Evolutionary conservation across 2,113 vertebrate species (phyloP), one percentile per base, ranked within the genome.

Genomic region (Nycticebus coucang): DNA sequence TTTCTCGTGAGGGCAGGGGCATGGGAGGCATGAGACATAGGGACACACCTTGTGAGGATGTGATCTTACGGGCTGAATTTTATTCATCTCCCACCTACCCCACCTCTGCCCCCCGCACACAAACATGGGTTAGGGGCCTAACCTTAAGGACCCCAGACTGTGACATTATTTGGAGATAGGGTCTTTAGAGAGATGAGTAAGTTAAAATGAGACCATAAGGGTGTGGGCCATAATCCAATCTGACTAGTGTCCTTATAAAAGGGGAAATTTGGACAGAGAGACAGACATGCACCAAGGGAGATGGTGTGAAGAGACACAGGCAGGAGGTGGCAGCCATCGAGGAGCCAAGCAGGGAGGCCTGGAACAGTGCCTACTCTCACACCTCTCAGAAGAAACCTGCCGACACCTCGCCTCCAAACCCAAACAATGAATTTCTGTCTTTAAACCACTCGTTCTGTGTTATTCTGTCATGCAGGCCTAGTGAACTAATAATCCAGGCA

Each of bases 171-270:
- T 95, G 50, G 50, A 95, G 18, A 59, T 4, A 87, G 14, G 1
- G n/a, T 82, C 37, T 89, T 88, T 83, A 30, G 26, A 79, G 41
- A 95, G 33, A 22, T 74, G 68, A 89, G 37, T 35, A 95, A 53
- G 11, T 96, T 85, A 93, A 96, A 93, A 78, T 74, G 68, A 89
- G 28, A 24, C 26, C 68, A 37, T 50, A 41, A 78, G 37, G 33
- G 30, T n/a, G 30, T n/a, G 24, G 1, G 6, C 24, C 24, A 50
- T 89, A 80, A 68, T 69, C 22, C 62, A 78, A 37, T 78, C 33
- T 30, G 35, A 82, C 28, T 79, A 5, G 57, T 50, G 15, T n/a
- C 28, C 62, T 69, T 30, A 19, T 57, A 78, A 89, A 91, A 93
- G 22, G 35, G 35, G 50, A 95, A 89, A 96, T 37, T 62, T 37